A percentile compares a stretch with the other conserved stretches of the same genome.
These are phyloP conservation scores for Gila robusta DNA, from an alignment of 2,797 vertebrate genomes.

Conservation along the genomic window DNA sequence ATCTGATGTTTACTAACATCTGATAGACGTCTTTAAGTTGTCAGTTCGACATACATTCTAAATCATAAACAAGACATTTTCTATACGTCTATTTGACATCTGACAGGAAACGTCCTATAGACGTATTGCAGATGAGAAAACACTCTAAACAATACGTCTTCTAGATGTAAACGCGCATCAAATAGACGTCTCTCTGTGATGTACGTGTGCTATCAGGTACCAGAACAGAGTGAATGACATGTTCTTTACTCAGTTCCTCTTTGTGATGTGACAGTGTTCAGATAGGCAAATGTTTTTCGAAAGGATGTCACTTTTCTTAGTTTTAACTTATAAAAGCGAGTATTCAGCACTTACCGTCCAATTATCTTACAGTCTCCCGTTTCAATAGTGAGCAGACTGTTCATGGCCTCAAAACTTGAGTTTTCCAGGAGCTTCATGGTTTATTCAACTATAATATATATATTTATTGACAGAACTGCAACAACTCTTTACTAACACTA, in stretches of 20 bases:
- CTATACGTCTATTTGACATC: too few species aligned
- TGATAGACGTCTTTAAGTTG: too few species aligned
- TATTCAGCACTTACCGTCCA: constrained; percentile 64
- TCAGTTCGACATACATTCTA: too few species aligned
- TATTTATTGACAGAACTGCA: constrained; percentile 3
- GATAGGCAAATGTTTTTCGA: neutral
- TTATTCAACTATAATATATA: neutral
- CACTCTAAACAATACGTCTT: too few species aligned
- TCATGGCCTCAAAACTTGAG: constrained; percentile 72
- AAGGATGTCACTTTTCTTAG: neutral
- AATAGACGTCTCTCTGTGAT: too few species aligned
- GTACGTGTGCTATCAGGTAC: too few species aligned
- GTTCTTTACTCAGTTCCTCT: neutral
- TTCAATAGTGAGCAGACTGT: constrained; percentile 70
- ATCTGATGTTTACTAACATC: too few species aligned
- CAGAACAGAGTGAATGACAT: neutral
- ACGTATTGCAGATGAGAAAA: too few species aligned
- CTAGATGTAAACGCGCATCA: too few species aligned
- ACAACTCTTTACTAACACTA: constrained; percentile 5
- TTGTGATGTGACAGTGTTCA: neutral
- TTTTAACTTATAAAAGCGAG: neutral
- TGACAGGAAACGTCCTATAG: too few species aligned
- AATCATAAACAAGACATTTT: too few species aligned
- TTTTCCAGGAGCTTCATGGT: constrained; percentile 72
- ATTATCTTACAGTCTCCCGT: constrained; percentile 71